Base-by-base conservation (phyloP, 1,140 invertebrate genomes). In the Maconellicoccus hirsutus region DNA sequence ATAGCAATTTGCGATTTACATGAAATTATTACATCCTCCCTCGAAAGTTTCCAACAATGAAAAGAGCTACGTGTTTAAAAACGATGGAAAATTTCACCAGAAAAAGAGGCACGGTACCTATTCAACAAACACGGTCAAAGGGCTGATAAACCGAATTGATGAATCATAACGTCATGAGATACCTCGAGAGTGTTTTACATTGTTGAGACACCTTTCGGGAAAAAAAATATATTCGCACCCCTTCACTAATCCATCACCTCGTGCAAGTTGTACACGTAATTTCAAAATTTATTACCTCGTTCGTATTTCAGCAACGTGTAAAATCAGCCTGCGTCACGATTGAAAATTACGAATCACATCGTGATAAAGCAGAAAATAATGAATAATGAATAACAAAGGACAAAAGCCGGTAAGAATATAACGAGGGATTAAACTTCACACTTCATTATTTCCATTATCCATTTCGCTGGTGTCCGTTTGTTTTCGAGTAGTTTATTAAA, bases 281-380 rank as follows among this genome's bases (percentile, higher is more conserved):
- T 52, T 52, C 16, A 8, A 33, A 52, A 52, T 52, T 52, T 52
- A 52, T 19, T 52, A 19, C 12, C n/a, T 4, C 10, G 42, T 52
- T 6, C 16, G n/a, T 19, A 19, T 52, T 52, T 52, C 42, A 52
- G 42, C 42, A 52, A 52, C 42, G 42, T 52, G 42, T 16, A 52
- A 52, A 52, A 52, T 52, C 42, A 52, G 25, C 21, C 59, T 26
- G 21, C 25, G 61, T 66, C 61, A 66, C 19, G 21, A 26, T 26
- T 66, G 61, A 66, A 66, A 66, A 66, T 66, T 66, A 66, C 61
- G 25, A 23, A 66, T 66, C 61, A 66, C 61, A 23, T 66, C 19
- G 61, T 66, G 61, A 66, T 66, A 66, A 66, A 66, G 61, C 61
- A 66, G 42, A 66, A 66, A 66, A 66, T 66, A 66, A 66, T 66